phyloP scores from a whole-genome alignment of 2,888 invertebrate species.

The Nemotelus nigrinus region DNA sequence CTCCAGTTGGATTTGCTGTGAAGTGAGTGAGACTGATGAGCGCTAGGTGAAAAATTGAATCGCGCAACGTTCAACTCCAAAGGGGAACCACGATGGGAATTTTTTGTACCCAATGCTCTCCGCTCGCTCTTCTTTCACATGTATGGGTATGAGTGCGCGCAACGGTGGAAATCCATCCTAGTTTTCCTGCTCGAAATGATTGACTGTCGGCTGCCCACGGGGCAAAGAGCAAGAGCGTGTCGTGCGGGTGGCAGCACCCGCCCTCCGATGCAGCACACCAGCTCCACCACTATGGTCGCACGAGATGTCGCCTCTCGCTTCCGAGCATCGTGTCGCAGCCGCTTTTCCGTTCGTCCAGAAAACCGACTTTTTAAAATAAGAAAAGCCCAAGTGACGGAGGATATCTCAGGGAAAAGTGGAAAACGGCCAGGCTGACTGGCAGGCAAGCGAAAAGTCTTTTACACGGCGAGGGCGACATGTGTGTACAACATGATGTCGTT shows the following conservation, averaged over 20 bases:
- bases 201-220: constrained; percentile 1
- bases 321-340: constrained; percentile 17
- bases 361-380: constrained; percentile 36
- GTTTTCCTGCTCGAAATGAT: constrained; percentile 19
- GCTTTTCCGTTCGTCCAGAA: constrained; percentile 25
- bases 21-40: background rate
- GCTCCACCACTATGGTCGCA: constrained; percentile 1
- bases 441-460: constrained; percentile 11
- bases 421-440: background rate
- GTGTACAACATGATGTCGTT: constrained; percentile 10
- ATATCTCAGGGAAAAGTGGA: constrained; percentile 3
- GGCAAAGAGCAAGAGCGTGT: constrained; percentile 4
- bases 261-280: constrained; percentile 24
- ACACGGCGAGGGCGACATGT: constrained; percentile 26
- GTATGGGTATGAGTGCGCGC: background rate
- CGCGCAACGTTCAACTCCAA: constrained; percentile 35
- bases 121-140: background rate
- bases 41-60: constrained; percentile 29
- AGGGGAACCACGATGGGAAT: constrained; percentile 38
- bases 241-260: constrained; percentile 40
- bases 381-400: constrained; percentile 10
- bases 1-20: too few relatives aligned
- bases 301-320: constrained; percentile 11
- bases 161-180: constrained; percentile 17
- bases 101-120: background rate